Evolutionary conservation across 2,113 vertebrate species (phyloP).

Genomic region (Picathartes gymnocephalus): DNA sequence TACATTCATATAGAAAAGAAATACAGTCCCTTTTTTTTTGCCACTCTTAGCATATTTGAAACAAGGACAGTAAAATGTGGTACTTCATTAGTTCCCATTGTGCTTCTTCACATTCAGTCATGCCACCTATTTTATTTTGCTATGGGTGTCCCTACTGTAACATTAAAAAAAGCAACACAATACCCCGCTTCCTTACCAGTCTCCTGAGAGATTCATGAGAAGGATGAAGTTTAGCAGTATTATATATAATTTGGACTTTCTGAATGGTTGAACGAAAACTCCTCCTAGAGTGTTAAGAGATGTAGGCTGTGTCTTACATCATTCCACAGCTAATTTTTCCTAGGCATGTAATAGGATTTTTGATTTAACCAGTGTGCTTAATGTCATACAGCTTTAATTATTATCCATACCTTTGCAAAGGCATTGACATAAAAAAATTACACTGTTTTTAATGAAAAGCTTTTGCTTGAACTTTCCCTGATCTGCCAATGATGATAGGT

Average conservation of each 20-base stretch:
- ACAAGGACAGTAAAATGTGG: background rate
- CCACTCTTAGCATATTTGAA: background rate
- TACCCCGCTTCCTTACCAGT: background rate
- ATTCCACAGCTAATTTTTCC: constrained; percentile 51
- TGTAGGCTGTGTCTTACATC: constrained; percentile 14
- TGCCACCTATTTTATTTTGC: background rate
- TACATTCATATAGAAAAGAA: background rate
- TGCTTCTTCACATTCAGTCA: background rate
- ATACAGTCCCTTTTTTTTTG: background rate
- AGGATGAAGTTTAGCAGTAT: background rate
- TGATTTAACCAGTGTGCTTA: background rate
- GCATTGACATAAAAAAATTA: background rate
- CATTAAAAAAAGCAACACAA: background rate
- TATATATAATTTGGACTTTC: background rate
- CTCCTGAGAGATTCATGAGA: background rate
- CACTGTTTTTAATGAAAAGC: background rate
- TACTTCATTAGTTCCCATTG: background rate
- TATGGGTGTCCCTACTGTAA: background rate
- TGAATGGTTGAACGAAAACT: background rate
- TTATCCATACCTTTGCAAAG: constrained; percentile 26
- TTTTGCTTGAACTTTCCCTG: background rate
- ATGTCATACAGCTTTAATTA: constrained; percentile 37
- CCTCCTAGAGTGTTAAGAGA: constrained; percentile 2
- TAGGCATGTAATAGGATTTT: constrained; percentile 42
- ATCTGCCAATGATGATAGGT: background rate